These are phyloP conservation scores for Apoda limacodes DNA, from an alignment of 2,888 invertebrate genomes.

Conservation along the genomic window DNA sequence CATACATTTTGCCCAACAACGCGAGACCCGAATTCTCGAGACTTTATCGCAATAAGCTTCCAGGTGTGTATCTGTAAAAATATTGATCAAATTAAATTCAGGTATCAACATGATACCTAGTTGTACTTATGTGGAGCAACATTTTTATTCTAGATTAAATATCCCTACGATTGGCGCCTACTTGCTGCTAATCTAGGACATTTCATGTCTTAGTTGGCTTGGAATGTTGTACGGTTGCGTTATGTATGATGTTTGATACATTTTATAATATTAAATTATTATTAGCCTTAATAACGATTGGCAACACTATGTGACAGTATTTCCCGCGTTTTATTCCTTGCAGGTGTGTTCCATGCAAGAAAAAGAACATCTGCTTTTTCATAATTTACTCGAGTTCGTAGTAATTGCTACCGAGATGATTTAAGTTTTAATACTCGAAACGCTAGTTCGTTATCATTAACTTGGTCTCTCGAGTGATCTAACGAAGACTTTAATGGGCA, in stretches of 20 bases:
- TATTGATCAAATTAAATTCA: too few relatives aligned
- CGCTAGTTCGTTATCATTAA: constrained; percentile 20
- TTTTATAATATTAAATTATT: constrained; percentile 4
- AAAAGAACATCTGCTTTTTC: constrained; percentile 59
- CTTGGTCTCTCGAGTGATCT: constrained; percentile 16
- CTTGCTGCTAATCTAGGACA: constrained; percentile 60
- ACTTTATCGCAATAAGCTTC: too few relatives aligned
- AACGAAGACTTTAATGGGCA: constrained; percentile 25
- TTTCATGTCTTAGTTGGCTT: constrained; percentile 55
- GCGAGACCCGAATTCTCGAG: too few relatives aligned
- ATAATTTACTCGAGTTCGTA: constrained; percentile 44
- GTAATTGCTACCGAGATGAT: constrained; percentile 42
- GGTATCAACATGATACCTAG: too few relatives aligned
- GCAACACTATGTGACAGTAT: too few relatives aligned
- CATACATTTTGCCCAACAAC: too few relatives aligned
- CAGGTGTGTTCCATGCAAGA: constrained; percentile 55
- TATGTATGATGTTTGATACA: constrained; percentile 56
- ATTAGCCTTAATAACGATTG: too few relatives aligned
- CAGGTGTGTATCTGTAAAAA: too few relatives aligned
- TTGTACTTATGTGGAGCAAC: too few relatives aligned
- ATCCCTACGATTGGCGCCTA: constrained; percentile 41
- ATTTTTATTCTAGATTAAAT: constrained; percentile 30
- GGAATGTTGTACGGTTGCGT: constrained; percentile 35
- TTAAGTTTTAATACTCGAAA: constrained; percentile 32
- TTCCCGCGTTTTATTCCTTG: too few relatives aligned